phyloP scores from a whole-genome alignment of 2,113 vertebrate genomes.

The Pygoscelis adeliae region DNA sequence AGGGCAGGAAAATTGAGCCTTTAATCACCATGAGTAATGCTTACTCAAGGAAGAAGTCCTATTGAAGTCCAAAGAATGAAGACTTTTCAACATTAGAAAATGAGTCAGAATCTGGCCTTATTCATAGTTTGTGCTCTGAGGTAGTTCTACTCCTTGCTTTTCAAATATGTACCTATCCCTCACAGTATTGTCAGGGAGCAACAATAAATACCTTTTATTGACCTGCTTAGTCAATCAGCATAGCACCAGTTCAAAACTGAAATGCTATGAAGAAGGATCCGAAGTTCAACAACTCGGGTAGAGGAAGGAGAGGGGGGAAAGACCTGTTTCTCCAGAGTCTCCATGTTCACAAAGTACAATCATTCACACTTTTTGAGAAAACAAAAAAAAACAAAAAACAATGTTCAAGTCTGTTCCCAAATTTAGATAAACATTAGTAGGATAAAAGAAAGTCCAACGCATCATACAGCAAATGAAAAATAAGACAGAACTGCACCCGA shows the following conservation, averaged over 20 bases:
- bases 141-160: background rate
- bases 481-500: background rate
- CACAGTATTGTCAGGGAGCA: background rate
- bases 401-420: background rate
- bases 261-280: background rate
- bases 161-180: background rate
- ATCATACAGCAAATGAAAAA: background rate
- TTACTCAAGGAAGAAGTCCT: slow-evolving; percentile 34
- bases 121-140: background rate
- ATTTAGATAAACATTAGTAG: background rate
- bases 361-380: background rate
- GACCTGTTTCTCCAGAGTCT: background rate
- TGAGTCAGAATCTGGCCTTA: slow-evolving; percentile 1
- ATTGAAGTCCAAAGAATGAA: slow-evolving; percentile 11
- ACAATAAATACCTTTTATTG: background rate
- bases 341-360: fast-evolving
- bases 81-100: background rate
- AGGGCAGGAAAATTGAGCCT: slow-evolving; percentile 3
- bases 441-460: background rate
- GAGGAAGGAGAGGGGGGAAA: background rate
- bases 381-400: too few relatives aligned
- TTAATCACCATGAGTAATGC: slow-evolving; percentile 31
- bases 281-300: background rate
- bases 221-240: background rate
- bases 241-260: background rate